Evolutionary conservation across 2,113 vertebrate genomes (phyloP).

Genomic region (Apteryx owenii): DNA sequence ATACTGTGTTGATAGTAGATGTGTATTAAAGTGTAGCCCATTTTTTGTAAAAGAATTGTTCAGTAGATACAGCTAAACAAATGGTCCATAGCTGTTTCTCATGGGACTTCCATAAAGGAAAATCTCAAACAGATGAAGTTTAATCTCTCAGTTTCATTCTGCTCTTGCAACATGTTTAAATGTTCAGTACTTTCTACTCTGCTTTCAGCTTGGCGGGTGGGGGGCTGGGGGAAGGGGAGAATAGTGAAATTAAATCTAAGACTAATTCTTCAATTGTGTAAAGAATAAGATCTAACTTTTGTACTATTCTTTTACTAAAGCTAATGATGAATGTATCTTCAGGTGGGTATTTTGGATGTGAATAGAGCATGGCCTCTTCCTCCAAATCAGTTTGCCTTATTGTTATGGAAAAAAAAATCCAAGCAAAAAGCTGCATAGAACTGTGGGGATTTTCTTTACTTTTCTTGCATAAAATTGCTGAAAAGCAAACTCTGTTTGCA

Average conservation of each 20-base stretch:
- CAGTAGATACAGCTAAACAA: background rate
- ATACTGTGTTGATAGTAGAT: slow-evolving; percentile 65
- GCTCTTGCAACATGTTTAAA: slow-evolving; percentile 47
- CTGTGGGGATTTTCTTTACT: background rate
- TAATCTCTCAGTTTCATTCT: slow-evolving; percentile 22
- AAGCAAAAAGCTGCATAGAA: slow-evolving; percentile 39
- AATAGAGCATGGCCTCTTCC: slow-evolving; percentile 62
- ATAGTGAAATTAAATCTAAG: slow-evolving; percentile 33
- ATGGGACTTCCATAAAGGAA: background rate
- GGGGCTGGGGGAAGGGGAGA: background rate
- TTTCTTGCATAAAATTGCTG: background rate
- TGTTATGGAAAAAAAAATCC: background rate
- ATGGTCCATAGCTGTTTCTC: slow-evolving; percentile 3
- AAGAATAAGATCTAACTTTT: slow-evolving; percentile 67
- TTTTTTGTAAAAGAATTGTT: slow-evolving; percentile 4
- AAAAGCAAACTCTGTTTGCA: background rate
- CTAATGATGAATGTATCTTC: slow-evolving; percentile 63
- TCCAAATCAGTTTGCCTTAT: slow-evolving; percentile 59
- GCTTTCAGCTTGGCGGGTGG: slow-evolving; percentile 26
- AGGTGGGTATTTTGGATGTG: slow-evolving; percentile 60
- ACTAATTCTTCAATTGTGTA: slow-evolving; percentile 60
- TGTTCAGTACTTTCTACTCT: slow-evolving; percentile 58
- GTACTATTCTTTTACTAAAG: slow-evolving; percentile 67
- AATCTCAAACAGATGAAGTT: slow-evolving; percentile 9
- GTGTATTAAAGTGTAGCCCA: slow-evolving; percentile 57